Base-by-base conservation (phyloP, 2,113 vertebrate genomes). In the cat (Felis catus) region DNA sequence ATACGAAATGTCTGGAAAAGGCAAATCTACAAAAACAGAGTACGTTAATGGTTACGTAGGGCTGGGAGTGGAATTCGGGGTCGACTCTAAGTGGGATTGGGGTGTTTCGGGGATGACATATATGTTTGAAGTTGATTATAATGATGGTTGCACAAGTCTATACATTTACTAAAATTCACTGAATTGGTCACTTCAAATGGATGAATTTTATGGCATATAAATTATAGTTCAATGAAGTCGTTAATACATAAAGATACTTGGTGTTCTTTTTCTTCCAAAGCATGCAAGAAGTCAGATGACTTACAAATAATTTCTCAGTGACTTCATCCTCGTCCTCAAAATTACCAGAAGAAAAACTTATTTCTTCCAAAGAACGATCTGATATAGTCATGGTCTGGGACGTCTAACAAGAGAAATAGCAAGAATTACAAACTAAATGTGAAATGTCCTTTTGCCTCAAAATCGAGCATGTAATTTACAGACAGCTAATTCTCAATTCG, bases 401-500 rank as follows among this genome's bases (percentile, higher is more conserved):
- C 5, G 68, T 81, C 8, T 94, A 68, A 92, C 5, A 58, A 74
- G 55, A 95, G 88, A 89, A 96, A 82, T 48, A 76, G 4, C 21
- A 95, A 63, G 74, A 95, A 91, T 88, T 68, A 78, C 4, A 2
- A 83, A 53, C 70, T 93, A 65, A 95, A 58, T 41, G 21, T 27
- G 29, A 58, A 91, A 51, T 41, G 19, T n/a, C 36, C 7, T 11
- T 61, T 89, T 80, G 53, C 51, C 48, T 63, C 27, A 94, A 88
- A 95, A 61, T 8, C n/a, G 18, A 80, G 14, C 36, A 51, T 18
- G 36, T 23, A 81, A 90, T 87, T 97, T 76, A 81, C 12, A 45
- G 74, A 86, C 10, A 81, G 36, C 51, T 80, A 74, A 91, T 79
- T 94, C 41, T 97, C 74, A 74, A 33, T 96, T 74, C 92, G 45